Evolutionary conservation across 2,888 invertebrate genomes (phyloP).

Genomic region (Luperina testacea): DNA sequence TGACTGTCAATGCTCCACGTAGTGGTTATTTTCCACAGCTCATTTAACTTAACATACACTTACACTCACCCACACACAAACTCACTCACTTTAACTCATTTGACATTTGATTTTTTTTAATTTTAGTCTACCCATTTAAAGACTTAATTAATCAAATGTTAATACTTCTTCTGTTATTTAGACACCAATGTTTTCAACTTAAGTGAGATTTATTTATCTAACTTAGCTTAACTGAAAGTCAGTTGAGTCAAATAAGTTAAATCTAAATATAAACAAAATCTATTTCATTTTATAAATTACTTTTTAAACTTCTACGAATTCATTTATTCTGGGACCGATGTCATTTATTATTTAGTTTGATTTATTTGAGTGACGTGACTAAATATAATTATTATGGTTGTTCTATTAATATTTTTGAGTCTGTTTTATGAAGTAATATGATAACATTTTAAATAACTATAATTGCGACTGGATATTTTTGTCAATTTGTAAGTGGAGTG

Average conservation of each 20-base stretch:
- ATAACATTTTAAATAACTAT: background rate
- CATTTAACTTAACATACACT: too few relatives aligned
- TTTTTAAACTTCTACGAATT: conserved; percentile 30
- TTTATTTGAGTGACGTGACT: background rate
- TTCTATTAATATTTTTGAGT: conserved; percentile 5
- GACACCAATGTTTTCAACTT: conserved; percentile 1
- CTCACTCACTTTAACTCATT: too few relatives aligned
- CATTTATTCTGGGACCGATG: conserved; percentile 13
- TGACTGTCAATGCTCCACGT: background rate
- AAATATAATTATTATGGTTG: background rate
- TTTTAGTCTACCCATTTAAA: background rate
- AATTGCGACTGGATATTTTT: background rate
- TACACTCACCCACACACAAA: too few relatives aligned
- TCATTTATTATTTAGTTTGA: conserved; percentile 17
- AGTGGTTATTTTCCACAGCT: background rate
- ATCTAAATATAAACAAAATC: conserved; percentile 22
- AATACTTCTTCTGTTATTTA: conserved; percentile 12
- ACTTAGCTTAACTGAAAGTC: conserved; percentile 35
- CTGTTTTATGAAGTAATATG: background rate
- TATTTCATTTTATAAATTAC: conserved; percentile 29
- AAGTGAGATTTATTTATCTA: conserved; percentile 28
- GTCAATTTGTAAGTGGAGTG: background rate
- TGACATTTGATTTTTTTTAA: background rate
- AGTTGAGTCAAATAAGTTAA: conserved; percentile 34
- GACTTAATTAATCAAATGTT: conserved; percentile 21